Evolutionary conservation across 2,888 invertebrate species (phyloP), one percentile per base, ranked within the genome.

Genomic region (Chelonus formosanus): DNA sequence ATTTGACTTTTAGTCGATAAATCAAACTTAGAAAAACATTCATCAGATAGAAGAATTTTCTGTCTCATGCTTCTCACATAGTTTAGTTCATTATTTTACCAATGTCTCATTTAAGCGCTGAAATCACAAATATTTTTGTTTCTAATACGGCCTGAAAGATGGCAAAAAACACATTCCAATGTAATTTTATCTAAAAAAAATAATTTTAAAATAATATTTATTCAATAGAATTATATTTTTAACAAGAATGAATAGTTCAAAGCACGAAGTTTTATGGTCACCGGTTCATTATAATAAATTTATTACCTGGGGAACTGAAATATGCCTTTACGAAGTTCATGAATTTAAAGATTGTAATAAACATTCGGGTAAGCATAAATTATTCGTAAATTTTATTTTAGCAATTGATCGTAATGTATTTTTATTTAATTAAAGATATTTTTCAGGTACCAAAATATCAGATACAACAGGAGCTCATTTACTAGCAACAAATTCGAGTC

Each of bases 221-320:
- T 5, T 31, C 20, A 2, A 20, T 20, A 20, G 20, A 20, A 20
- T 20, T 20, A 20, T 20, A 20, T 20, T 20, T 20, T 20, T 59
- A 59, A 57, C 45, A 57, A 60, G 48, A 45, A 91, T 88, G 87
- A 86, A 85, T 75, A 87, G 88, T 64, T 86, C 88, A 57, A 88
- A 91, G 84, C 86, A 92, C 71, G 95, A 96, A 78, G 89, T 96
- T 44, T 89, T 92, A 78, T 97, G 96, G 96, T 94, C 95, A 40
- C 95, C 95, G 0, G 89, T 90, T 63, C 87, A 89, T 72, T 85
- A 86, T 3, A 90, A 96, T 77, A 93, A 93, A 80, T 96, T 96
- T 80, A 90, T 96, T 71, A 91, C 95, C 58, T 96, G 95, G 93
- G 94, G 95, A 50, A 91, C 95, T 63, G 95, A 96, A 80, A 91